Base-by-base conservation (phyloP, 1,140 invertebrate species). In the Dreissena rostriformis region DNA sequence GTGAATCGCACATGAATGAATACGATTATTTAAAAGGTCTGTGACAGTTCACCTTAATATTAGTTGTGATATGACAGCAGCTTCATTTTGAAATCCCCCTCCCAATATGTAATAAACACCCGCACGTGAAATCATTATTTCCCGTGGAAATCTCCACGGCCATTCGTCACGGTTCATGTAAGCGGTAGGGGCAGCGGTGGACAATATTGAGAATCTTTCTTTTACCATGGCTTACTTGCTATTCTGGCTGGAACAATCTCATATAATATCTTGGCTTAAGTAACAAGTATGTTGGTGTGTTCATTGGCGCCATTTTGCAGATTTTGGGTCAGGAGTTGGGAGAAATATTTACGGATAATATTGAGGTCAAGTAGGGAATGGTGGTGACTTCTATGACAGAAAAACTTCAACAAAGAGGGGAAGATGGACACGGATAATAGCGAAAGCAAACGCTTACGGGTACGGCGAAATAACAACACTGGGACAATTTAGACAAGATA, bases 91-190 rank as follows among this genome's bases (percentile, higher is more conserved):
- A n/a, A n/a, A n/a, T n/a, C n/a, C n/a, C n/a, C n/a, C n/a, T n/a
- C n/a, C n/a, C n/a, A n/a, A n/a, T n/a, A n/a, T n/a, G n/a, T n/a
- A n/a, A n/a, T n/a, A n/a, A n/a, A n/a, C n/a, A n/a, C n/a, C n/a
- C n/a, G n/a, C n/a, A n/a, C n/a, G n/a, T n/a, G n/a, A n/a, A n/a
- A n/a, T n/a, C n/a, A n/a, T n/a, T n/a, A n/a, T n/a, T n/a, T n/a
- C n/a, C n/a, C n/a, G n/a, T n/a, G n/a, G n/a, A n/a, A n/a, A 82
- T n/a, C 89, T 91, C 66, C 84, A 82, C 51, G 87, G 87, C 14
- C 90, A 91, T 70, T 88, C 89, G n/a, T 84, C 86, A 0, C 81
- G 89, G 19, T 91, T 91, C 75, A 89, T 91, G 89, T 85, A 91
- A 53, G 87, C 88, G 8, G 87, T 91, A 26, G 88, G 87, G 6